Evolutionary conservation across 2,888 invertebrate species (phyloP).

Genomic region (Elaeidobius kamerunicus): DNA sequence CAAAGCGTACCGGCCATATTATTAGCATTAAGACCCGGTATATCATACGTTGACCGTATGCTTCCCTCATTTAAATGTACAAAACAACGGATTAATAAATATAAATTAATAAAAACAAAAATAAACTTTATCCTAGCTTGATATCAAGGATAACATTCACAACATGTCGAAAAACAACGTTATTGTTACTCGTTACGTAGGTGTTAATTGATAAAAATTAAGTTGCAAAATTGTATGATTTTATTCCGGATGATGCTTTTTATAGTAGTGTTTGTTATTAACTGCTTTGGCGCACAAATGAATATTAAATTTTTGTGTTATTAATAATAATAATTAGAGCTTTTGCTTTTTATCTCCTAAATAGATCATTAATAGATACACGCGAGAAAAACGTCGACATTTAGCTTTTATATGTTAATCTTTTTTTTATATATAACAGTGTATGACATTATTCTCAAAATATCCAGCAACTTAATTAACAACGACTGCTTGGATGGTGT

Average conservation of each 20-base stretch:
- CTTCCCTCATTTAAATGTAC: neutral
- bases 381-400: no score
- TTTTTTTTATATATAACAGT: no score
- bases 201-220: conserved; percentile 6
- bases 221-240: neutral
- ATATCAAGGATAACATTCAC: conserved; percentile 1
- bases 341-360: no score
- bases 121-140: neutral
- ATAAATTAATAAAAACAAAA: neutral
- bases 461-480: no score
- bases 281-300: neutral
- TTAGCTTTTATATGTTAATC: no score
- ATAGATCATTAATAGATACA: no score
- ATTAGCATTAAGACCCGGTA: neutral
- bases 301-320: no score
- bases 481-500: no score
- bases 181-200: conserved; percentile 1
- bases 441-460: no score
- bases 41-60: neutral
- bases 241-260: conserved; percentile 7
- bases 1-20: neutral
- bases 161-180: neutral
- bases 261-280: neutral
- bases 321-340: no score
- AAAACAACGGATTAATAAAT: neutral